Percentiles rank a stretch among this genome's conserved stretches.
These are phyloP conservation scores for Rhadinocentrus ornatus DNA, from an alignment of 2,797 vertebrate genomes.

Conservation along the genomic window DNA sequence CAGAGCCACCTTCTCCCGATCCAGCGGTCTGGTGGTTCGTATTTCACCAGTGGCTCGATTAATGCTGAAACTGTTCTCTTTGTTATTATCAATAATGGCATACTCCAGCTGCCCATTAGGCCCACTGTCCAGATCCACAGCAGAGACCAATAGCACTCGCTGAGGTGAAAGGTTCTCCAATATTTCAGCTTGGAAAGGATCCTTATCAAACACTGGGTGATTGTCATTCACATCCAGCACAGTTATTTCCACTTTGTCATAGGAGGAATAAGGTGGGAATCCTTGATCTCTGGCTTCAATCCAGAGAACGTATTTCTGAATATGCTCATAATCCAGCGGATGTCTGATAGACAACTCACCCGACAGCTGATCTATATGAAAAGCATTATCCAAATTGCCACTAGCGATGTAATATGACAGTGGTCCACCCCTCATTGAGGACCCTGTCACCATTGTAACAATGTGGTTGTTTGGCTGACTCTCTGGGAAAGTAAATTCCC, in stretches of 20 bases:
- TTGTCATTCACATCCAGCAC: slow-evolving; percentile 96
- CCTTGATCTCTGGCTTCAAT: slow-evolving; percentile 95
- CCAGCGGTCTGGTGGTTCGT: slow-evolving; percentile 88
- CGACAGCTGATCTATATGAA: slow-evolving; percentile 93
- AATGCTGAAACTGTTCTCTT: slow-evolving; percentile 91
- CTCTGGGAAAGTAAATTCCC: slow-evolving; percentile 91
- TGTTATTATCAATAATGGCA: slow-evolving; percentile 90
- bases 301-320: slow-evolving; percentile 94
- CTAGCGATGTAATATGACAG: slow-evolving; percentile 96
- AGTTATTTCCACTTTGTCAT: slow-evolving; percentile 90
- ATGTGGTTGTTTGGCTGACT: slow-evolving; percentile 89
- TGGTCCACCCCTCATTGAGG: slow-evolving; percentile 89
- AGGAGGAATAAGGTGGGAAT: slow-evolving; percentile 96
- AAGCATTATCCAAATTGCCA: slow-evolving; percentile 92
- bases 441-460: slow-evolving; percentile 88
- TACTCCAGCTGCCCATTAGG: slow-evolving; percentile 93
- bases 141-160: slow-evolving; percentile 87
- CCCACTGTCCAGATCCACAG: slow-evolving; percentile 90
- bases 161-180: slow-evolving; percentile 92
- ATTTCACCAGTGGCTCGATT: slow-evolving; percentile 91
- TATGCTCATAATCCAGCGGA: slow-evolving; percentile 91
- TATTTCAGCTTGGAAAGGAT: slow-evolving; percentile 91
- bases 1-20: slow-evolving; percentile 89
- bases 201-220: slow-evolving; percentile 87
- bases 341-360: slow-evolving; percentile 90